Conservation (phyloP, 2,888 invertebrate species). For the Epiblema foenella region DNA sequence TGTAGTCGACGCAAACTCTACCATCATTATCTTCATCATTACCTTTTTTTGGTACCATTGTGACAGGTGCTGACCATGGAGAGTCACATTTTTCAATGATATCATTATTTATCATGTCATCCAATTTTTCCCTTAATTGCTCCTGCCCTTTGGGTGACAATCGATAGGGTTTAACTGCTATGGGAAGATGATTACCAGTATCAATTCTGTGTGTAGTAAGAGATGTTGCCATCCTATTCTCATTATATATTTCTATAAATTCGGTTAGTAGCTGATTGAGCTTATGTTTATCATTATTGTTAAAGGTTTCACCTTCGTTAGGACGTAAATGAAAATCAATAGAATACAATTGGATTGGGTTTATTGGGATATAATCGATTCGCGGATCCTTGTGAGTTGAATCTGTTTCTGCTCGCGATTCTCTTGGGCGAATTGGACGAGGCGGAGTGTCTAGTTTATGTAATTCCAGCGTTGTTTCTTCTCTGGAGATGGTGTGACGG, state of each 20-base stretch:
- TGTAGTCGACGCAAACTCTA: neutral
- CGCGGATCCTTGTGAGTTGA: too few relatives aligned
- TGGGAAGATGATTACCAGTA: conserved; percentile 49
- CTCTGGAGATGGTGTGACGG: too few relatives aligned
- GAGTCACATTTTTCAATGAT: neutral
- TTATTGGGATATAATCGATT: too few relatives aligned
- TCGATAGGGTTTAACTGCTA: conserved; percentile 51
- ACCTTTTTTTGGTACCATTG: neutral
- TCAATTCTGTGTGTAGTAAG: conserved; percentile 50
- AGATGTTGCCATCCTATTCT: conserved; percentile 29
- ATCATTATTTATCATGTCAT: neutral
- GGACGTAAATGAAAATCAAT: conserved; percentile 11
- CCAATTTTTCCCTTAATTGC: neutral
- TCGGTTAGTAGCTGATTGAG: conserved; percentile 1
- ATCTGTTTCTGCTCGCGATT: too few relatives aligned
- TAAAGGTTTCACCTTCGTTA: neutral
- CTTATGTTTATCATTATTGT: neutral
- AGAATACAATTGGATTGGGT: too few relatives aligned
- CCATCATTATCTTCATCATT: too few relatives aligned
- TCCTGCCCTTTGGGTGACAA: conserved; percentile 11
- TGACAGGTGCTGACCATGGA: conserved; percentile 45
- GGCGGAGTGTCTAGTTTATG: too few relatives aligned
- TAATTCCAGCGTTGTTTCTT: too few relatives aligned
- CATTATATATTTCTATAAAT: conserved; percentile 25
- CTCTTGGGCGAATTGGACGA: too few relatives aligned